Evolutionary conservation across 2,113 vertebrate genomes (phyloP).

Genomic region (Pristiophorus japonicus): DNA sequence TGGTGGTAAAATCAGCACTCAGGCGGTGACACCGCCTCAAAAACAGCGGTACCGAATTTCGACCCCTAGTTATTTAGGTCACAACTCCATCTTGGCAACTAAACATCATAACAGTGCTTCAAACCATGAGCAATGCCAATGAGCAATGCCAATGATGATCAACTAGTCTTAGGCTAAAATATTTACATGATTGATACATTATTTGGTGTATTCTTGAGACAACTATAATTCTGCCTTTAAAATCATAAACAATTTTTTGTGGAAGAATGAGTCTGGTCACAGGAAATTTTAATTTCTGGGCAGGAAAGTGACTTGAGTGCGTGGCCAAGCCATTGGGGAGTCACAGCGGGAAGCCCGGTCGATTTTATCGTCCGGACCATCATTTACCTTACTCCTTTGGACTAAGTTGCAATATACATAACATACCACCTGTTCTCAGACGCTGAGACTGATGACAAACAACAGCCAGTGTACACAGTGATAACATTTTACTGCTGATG

Average conservation of each 20-base stretch:
- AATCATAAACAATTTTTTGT: background rate
- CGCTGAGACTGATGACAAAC: background rate
- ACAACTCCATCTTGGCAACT: background rate
- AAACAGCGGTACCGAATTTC: too few species aligned
- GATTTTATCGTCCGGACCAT: too few species aligned
- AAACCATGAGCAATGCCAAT: background rate
- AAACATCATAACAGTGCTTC: background rate
- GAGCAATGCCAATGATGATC: background rate
- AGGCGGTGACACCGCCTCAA: too few species aligned
- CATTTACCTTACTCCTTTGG: background rate
- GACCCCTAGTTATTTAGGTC: too few species aligned
- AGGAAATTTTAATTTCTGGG: too few species aligned
- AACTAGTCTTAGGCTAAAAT: background rate
- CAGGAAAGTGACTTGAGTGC: too few species aligned
- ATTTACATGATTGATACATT: background rate
- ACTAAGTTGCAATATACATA: background rate
- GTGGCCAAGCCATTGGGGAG: too few species aligned
- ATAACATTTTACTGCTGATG: conserved; percentile 34
- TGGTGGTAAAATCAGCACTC: too few species aligned
- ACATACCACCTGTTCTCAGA: conserved; percentile 18
- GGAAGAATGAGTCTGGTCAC: background rate
- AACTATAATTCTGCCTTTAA: background rate
- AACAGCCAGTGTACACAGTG: conserved; percentile 24
- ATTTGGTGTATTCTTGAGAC: background rate
- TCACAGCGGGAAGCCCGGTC: too few species aligned